Percentiles rank a stretch among this genome's conserved stretches.
Evolutionary conservation across 2,888 invertebrate genomes (phyloP).

Genomic region (Vannuccia rotundouncinata): DNA sequence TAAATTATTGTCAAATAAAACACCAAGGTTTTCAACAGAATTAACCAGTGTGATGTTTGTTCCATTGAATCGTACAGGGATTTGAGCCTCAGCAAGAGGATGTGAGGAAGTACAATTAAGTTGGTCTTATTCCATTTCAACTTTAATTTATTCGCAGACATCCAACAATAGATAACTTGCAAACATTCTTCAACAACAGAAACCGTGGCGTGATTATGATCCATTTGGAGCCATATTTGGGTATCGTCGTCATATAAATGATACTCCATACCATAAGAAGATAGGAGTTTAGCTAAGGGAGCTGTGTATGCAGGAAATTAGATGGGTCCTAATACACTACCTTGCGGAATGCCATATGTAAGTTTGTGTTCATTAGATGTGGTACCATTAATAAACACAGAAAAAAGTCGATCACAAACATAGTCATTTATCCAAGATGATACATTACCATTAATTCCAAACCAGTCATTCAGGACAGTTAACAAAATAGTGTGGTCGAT

Average conservation of each 20-base stretch:
- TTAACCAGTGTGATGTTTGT: background rate
- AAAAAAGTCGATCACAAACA: conserved; percentile 23
- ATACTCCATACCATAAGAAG: conserved; percentile 24
- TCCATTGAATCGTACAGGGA: conserved; percentile 15
- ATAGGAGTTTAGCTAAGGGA: background rate
- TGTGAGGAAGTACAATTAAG: conserved; percentile 17
- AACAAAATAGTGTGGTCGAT: background rate
- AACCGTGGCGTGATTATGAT: conserved; percentile 17
- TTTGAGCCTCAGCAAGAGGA: conserved; percentile 21
- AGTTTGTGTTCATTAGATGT: conserved; percentile 22
- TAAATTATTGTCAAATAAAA: background rate
- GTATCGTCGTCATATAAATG: conserved; percentile 23
- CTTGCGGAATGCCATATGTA: conserved; percentile 12
- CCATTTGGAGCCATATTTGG: conserved; percentile 23
- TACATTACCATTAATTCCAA: conserved; percentile 13
- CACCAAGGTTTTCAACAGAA: conserved; percentile 9
- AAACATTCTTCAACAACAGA: conserved; percentile 1
- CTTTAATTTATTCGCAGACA: conserved; percentile 10
- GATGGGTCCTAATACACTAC: conserved; percentile 15
- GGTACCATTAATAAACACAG: conserved; percentile 15
- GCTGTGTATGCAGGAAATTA: conserved; percentile 3
- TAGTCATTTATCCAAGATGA: conserved; percentile 15
- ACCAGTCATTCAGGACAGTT: background rate
- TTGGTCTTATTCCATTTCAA: conserved; percentile 6
- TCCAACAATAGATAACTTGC: conserved; percentile 7